These are phyloP conservation scores for Megalurothrips usitatus DNA, from an alignment of 2,888 invertebrate species.

Conservation along the genomic window DNA sequence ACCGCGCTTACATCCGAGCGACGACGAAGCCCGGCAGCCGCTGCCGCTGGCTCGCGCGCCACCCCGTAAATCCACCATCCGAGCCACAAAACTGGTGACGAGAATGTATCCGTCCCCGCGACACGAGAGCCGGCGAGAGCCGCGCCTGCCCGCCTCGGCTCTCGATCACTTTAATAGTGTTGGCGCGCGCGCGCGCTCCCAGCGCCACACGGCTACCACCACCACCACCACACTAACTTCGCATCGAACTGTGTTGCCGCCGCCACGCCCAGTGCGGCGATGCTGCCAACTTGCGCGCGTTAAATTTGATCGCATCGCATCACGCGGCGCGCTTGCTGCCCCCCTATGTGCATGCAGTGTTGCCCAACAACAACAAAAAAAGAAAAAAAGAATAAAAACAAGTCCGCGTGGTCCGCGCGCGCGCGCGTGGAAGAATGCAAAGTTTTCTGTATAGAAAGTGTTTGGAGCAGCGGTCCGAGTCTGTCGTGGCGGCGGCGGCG, in stretches of 20 bases:
- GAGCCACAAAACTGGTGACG: background rate
- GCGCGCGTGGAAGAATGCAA: no score
- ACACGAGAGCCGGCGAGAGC: background rate
- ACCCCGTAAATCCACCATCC: background rate
- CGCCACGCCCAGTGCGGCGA: background rate
- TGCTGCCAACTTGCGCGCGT: conserved; percentile 15
- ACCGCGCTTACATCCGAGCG: no score
- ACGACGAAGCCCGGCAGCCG: no score
- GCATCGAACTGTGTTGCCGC: no score
- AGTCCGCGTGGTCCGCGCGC: no score
- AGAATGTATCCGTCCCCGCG: no score
- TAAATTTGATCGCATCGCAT: conserved; percentile 25
- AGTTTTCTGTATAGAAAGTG: background rate
- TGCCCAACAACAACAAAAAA: conserved; percentile 19
- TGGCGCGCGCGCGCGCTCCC: background rate
- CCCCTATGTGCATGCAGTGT: background rate
- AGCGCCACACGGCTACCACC: background rate
- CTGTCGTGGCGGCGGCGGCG: no score
- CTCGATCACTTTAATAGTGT: conserved; percentile 9
- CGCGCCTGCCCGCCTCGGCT: background rate
- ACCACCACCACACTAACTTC: no score
- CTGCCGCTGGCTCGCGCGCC: no score
- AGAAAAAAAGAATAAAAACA: no score
- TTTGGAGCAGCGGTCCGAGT: background rate
- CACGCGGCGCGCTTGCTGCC: background rate